A percentile compares a stretch with the other conserved stretches of the same genome.
phyloP scores from a whole-genome alignment of 1,140 invertebrate genomes.

The Grapholita molesta region DNA sequence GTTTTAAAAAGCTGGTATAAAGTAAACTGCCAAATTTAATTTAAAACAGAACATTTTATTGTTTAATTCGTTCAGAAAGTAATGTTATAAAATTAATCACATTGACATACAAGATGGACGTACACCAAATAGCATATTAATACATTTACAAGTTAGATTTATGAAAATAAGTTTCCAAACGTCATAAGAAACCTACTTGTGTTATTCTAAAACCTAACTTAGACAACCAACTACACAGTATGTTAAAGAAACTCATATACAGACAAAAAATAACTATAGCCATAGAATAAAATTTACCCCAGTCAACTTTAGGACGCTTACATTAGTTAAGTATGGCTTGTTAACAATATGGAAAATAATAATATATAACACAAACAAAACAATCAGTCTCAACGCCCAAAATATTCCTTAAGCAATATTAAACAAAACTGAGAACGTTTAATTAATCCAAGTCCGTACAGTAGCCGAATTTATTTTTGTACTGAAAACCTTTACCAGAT shows the following conservation, averaged over 20 bases:
- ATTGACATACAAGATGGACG: slow-evolving; percentile 75
- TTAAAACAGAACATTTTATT: slow-evolving; percentile 79
- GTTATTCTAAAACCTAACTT: slow-evolving; percentile 60
- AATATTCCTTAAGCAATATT: slow-evolving; percentile 62
- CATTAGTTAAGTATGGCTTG: slow-evolving; percentile 51
- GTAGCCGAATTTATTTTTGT: not conserved
- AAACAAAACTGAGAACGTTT: slow-evolving; percentile 41
- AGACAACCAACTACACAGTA: slow-evolving; percentile 62
- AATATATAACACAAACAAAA: slow-evolving; percentile 76
- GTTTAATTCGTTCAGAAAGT: slow-evolving; percentile 73
- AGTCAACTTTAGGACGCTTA: slow-evolving; percentile 29
- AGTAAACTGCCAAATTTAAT: slow-evolving; percentile 60
- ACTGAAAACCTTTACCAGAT: not conserved
- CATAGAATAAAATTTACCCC: slow-evolving; percentile 35
- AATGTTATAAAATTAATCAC: slow-evolving; percentile 70
- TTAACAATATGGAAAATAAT: slow-evolving; percentile 71
- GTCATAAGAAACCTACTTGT: slow-evolving; percentile 52
- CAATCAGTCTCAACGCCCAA: slow-evolving; percentile 76
- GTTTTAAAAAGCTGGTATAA: too few relatives aligned
- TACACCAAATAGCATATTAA: slow-evolving; percentile 71
- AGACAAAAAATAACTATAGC: slow-evolving; percentile 65
- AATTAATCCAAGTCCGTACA: not conserved
- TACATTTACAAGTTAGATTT: slow-evolving; percentile 70
- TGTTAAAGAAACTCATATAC: slow-evolving; percentile 70
- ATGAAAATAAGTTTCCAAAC: slow-evolving; percentile 55